These are phyloP conservation scores for Cyphomyrus plagiostoma DNA, from an alignment of 2,113 vertebrate species.

Conservation along the genomic window DNA sequence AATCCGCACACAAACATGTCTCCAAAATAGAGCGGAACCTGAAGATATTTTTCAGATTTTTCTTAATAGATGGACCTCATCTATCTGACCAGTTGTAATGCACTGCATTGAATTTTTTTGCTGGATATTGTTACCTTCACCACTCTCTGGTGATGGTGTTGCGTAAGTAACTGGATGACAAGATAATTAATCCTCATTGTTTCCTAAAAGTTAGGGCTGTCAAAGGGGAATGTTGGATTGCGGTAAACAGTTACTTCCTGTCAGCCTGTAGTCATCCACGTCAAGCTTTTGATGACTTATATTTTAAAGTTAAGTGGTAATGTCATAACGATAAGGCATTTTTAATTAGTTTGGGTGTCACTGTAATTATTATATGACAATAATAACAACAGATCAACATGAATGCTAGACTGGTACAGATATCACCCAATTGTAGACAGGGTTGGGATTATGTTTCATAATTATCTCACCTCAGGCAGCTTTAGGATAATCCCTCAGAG, in stretches of 20 bases:
- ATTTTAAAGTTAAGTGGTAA: neutral
- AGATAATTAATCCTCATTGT: conserved; percentile 6
- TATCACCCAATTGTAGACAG: neutral
- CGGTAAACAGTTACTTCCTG: neutral
- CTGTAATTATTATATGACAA: neutral
- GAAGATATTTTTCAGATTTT: neutral
- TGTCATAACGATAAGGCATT: neutral
- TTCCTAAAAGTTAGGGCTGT: neutral
- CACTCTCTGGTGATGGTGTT: neutral
- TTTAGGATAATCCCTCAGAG: neutral
- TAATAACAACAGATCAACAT: neutral
- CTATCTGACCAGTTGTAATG: neutral
- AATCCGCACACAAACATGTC: neutral
- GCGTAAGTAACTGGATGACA: neutral
- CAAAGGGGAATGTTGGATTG: neutral
- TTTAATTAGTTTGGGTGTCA: neutral
- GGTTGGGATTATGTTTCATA: neutral
- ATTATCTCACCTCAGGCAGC: neutral
- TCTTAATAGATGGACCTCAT: neutral
- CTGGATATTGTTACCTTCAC: neutral
- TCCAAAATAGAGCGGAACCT: neutral
- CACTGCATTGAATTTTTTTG: neutral
- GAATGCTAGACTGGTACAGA: neutral
- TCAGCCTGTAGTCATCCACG: neutral
- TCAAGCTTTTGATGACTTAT: neutral